Percentiles rank a stretch among this genome's conserved stretches.
Conservation (phyloP, 2,113 vertebrate species). For the Sphyrna mokarran region DNA sequence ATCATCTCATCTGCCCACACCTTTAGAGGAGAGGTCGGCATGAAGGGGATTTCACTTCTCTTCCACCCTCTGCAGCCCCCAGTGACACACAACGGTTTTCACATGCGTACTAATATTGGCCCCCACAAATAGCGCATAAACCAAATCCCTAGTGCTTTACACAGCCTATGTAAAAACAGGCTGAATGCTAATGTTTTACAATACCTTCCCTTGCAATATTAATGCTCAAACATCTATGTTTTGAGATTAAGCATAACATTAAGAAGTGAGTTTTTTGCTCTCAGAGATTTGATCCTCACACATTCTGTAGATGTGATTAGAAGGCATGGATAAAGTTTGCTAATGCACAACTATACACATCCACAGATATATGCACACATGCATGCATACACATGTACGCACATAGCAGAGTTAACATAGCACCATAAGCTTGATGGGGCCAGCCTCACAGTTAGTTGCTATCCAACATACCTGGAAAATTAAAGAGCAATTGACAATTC, state of each 20-base stretch:
- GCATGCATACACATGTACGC: neutral
- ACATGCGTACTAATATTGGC: neutral
- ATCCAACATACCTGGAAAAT: neutral
- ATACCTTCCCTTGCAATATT: neutral
- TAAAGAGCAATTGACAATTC: neutral
- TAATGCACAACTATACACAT: neutral
- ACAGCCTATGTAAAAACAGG: neutral
- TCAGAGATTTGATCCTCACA: neutral
- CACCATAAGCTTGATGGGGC: neutral
- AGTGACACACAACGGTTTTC: neutral
- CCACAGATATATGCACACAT: neutral
- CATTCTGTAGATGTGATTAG: neutral
- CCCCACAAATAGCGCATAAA: neutral
- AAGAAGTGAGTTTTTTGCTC: neutral
- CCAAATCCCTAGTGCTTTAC: neutral
- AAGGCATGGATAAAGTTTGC: neutral
- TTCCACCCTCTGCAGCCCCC: neutral
- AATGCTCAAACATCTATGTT: neutral
- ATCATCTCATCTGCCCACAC: neutral
- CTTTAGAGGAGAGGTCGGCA: neutral
- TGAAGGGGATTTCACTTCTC: neutral
- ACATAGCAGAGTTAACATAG: neutral
- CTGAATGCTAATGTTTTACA: neutral
- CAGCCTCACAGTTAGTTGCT: neutral
- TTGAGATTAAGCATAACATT: neutral